These are phyloP conservation scores for Oceanodroma leucorhoa DNA, from an alignment of 2,797 vertebrate species.

Conservation along the genomic window DNA sequence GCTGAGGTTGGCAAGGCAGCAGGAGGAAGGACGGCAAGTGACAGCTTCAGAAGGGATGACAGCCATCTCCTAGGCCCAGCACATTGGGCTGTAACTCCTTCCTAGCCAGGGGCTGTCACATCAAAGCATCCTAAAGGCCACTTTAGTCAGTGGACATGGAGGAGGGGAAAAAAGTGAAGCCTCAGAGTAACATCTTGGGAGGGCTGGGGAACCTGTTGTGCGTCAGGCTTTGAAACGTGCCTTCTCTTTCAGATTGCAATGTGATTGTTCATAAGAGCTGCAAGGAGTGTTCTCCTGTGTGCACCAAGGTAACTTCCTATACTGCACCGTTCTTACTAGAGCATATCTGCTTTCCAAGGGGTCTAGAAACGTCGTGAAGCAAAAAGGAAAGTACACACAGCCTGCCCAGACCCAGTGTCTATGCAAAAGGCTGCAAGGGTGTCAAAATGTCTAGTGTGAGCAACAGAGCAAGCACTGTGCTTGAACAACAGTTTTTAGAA, in stretches of 20 bases:
- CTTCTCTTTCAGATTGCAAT: slow-evolving; percentile 84
- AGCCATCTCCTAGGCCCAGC: not conserved
- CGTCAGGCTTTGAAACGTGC: not conserved
- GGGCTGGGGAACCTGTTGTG: not conserved
- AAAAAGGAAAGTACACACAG: not conserved
- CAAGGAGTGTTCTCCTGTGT: slow-evolving; percentile 83
- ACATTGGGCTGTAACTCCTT: not conserved
- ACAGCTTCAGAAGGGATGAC: not conserved
- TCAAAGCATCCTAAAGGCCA: not conserved
- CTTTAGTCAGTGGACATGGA: not conserved
- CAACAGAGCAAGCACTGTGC: not conserved
- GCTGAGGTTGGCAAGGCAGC: not conserved
- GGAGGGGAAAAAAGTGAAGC: not conserved
- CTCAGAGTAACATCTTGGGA: not conserved
- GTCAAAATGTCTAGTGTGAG: not conserved
- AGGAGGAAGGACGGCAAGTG: not conserved
- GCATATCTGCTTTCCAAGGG: not conserved
- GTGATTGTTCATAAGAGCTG: slow-evolving; percentile 87
- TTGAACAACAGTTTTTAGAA: not conserved
- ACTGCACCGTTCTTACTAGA: not conserved
- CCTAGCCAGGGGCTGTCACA: not conserved
- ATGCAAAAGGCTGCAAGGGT: not conserved
- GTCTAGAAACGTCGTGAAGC: not conserved
- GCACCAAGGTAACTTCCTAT: slow-evolving; percentile 83
- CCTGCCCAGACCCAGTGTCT: not conserved